Evolutionary conservation across 2,888 invertebrate genomes (phyloP).

Genomic region (Limnephilus marmoratus): DNA sequence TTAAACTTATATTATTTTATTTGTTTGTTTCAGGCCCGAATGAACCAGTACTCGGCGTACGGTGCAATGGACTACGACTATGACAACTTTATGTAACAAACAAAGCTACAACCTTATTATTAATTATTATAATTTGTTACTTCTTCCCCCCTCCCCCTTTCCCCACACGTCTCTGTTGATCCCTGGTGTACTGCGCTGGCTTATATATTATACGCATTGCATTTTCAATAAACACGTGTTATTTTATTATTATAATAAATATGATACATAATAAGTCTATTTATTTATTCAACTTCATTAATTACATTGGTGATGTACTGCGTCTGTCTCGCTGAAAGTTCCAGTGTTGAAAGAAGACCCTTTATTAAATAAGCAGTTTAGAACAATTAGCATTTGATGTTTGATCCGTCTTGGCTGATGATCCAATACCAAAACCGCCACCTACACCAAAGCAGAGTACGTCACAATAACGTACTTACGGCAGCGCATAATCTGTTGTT

Average conservation of each 20-base stretch:
- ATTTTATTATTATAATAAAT: conserved; percentile 47
- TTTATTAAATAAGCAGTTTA: too few species aligned
- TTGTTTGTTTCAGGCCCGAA: conserved; percentile 77
- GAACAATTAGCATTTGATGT: too few species aligned
- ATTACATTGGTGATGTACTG: too few species aligned
- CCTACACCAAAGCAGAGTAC: too few species aligned
- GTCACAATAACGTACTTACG: too few species aligned
- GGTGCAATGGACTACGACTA: conserved; percentile 80
- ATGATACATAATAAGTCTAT: not conserved
- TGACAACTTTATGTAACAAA: conserved; percentile 87
- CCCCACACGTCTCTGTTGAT: not conserved
- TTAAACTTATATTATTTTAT: conserved; percentile 31
- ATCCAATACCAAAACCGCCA: too few species aligned
- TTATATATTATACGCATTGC: conserved; percentile 22
- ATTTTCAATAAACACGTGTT: conserved; percentile 43
- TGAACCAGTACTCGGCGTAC: conserved; percentile 82
- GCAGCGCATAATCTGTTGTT: too few species aligned
- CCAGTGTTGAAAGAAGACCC: too few species aligned
- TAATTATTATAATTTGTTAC: conserved; percentile 4
- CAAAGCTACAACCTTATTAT: not conserved
- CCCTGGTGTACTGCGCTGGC: not conserved
- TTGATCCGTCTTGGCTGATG: too few species aligned
- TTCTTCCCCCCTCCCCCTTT: not conserved
- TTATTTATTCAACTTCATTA: too few species aligned
- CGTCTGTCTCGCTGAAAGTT: too few species aligned